Base-by-base conservation (phyloP, 2,888 invertebrate genomes). In the Tenthredo scrophulariae region DNA sequence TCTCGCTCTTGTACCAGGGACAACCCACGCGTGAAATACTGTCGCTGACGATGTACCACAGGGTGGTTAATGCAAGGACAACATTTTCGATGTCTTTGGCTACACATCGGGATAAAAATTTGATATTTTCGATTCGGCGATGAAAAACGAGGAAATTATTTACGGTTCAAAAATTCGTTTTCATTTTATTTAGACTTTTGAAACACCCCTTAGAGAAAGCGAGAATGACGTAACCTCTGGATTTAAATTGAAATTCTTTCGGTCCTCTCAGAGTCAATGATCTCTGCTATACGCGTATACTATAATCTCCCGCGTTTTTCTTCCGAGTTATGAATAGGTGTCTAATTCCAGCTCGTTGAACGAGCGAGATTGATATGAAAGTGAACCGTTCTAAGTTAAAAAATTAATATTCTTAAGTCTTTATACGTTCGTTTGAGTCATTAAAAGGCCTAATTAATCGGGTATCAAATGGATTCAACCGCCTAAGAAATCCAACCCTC, bases 21-120 rank as follows among this genome's bases (percentile, higher is more conserved):
- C 83, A 67, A 67, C 67, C 83, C 83, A 83, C 83, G 83, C 70
- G 67, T 83, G 83, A 70, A 83, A 83, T 83, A 83, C 70, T 50
- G 83, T 83, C 46, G 46, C 46, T 43, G 67, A 46, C 67, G 46
- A 83, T 40, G 46, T 40, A 62, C 80, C 40, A 37, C 80, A 40
- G 58, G 62, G 80, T 80, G 80, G 58, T 37, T 62, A 58, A 50
- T 62, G 40, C 33, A n/a, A 18, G 77, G 77, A 54, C 50, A 77
- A 77, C 77, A 26, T 46, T 29, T 54, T 77, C 77, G 22, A 33
- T 13, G 10, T 22, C 10, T 72, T 72, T 2, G 37, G 2, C 29
- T 29, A 72, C 5, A 10, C 40, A 7, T 37, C 37, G 2, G 40
- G 15, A 74, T 26, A 5, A 15, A 67, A 67, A 0, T 67, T 1